Evolutionary conservation across 2,888 invertebrate genomes (phyloP).

Genomic region (Heliconius cydno): DNA sequence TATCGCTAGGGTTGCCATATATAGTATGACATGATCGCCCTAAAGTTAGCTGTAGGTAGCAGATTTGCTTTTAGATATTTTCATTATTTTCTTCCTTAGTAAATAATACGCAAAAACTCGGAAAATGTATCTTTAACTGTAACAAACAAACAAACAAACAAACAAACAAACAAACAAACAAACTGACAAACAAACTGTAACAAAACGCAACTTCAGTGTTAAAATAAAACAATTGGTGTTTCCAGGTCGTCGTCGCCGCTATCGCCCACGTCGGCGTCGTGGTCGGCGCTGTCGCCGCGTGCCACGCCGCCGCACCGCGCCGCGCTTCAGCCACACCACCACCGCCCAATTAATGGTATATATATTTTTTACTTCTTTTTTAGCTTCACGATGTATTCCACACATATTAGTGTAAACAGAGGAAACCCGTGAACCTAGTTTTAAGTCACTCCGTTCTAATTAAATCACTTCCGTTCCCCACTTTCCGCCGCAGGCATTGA

Average conservation of each 20-base stretch:
- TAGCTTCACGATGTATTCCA: neutral
- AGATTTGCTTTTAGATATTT: no score
- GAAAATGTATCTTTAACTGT: neutral
- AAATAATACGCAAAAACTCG: no score
- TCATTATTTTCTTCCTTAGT: no score
- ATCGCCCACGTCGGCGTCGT: constrained; percentile 94
- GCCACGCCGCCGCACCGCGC: constrained; percentile 57
- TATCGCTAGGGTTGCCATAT: no score
- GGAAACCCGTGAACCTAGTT: no score
- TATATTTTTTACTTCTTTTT: neutral
- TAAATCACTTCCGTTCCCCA: no score
- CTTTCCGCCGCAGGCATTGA: no score
- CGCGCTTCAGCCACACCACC: constrained; percentile 57
- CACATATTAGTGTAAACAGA: no score
- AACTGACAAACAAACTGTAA: neutral
- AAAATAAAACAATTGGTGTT: neutral
- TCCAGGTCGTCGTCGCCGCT: constrained; percentile 87
- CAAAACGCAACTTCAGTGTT: neutral
- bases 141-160: neutral
- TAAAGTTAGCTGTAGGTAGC: no score
- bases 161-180: no score
- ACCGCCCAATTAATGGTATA: constrained; percentile 62
- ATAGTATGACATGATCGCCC: no score
- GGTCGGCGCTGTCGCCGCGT: constrained; percentile 90
- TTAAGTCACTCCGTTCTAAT: no score